These are phyloP conservation scores for Harpagifer antarcticus DNA, from an alignment of 2,797 vertebrate species.

Conservation along the genomic window DNA sequence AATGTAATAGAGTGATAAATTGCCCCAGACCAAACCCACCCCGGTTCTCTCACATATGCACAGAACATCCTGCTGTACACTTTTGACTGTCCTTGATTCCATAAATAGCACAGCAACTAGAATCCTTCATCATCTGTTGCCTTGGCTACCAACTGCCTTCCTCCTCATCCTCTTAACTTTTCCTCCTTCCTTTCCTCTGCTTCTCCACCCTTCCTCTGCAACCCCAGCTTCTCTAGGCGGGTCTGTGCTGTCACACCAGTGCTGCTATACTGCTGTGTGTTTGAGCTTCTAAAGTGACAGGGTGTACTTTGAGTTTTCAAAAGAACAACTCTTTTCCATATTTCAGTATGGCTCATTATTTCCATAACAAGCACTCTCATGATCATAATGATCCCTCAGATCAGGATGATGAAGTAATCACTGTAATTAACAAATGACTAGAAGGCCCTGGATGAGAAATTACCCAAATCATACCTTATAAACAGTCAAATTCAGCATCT, in stretches of 20 bases:
- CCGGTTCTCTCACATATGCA: conserved; percentile 34
- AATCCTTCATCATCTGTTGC: conserved; percentile 80
- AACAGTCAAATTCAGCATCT: conserved; percentile 14
- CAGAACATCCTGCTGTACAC: conserved; percentile 47
- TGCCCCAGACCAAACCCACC: conserved; percentile 6
- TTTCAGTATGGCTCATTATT: conserved; percentile 14
- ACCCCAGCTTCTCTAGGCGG: conserved; percentile 52
- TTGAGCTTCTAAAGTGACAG: conserved; percentile 45
- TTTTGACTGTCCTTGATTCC: conserved; percentile 77
- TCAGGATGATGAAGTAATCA: conserved; percentile 37
- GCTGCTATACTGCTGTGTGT: conserved; percentile 43
- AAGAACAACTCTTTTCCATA: conserved; percentile 5
- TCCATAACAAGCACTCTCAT: conserved; percentile 40
- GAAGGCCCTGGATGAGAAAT: conserved; percentile 25
- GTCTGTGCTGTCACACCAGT: conserved; percentile 54
- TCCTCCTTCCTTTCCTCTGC: conserved; percentile 13
- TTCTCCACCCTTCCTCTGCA: conserved; percentile 43
- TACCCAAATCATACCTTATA: conserved; percentile 4
- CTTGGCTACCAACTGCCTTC: conserved; percentile 76
- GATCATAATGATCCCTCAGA: conserved; percentile 26
- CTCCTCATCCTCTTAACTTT: conserved; percentile 26
- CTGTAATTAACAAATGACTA: conserved; percentile 59
- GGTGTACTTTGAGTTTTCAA: conserved; percentile 58
- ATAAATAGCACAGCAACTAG: conserved; percentile 80
- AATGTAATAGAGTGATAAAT: background rate